phyloP scores from a whole-genome alignment of 2,888 invertebrate genomes.

The Tyria jacobaeae region DNA sequence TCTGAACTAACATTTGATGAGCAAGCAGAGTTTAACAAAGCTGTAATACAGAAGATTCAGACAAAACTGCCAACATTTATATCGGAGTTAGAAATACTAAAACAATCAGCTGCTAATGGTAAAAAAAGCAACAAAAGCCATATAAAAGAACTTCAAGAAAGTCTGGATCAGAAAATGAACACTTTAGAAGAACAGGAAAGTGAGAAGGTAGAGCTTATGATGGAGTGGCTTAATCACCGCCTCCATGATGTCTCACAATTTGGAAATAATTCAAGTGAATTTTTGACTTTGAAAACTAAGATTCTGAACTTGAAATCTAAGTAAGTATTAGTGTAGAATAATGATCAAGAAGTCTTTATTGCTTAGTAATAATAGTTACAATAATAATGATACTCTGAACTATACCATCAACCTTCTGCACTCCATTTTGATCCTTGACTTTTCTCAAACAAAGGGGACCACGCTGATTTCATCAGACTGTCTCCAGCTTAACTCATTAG shows the following conservation, averaged over 20 bases:
- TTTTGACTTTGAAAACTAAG: conserved; percentile 71
- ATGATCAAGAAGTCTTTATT: too few species aligned
- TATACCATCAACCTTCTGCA: too few species aligned
- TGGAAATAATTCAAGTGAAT: conserved; percentile 68
- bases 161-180: conserved; percentile 70
- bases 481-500: too few species aligned
- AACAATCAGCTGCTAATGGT: conserved; percentile 44
- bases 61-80: conserved; percentile 67
- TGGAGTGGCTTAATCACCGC: conserved; percentile 79
- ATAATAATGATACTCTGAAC: too few species aligned
- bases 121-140: conserved; percentile 59
- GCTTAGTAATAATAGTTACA: too few species aligned
- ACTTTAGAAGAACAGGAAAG: conserved; percentile 73
- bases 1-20: conserved; percentile 76
- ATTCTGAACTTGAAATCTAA: conserved; percentile 80
- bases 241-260: conserved; percentile 68
- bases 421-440: too few species aligned
- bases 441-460: too few species aligned
- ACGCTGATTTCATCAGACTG: too few species aligned
- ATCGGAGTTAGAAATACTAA: conserved; percentile 66
- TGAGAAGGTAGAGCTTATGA: conserved; percentile 78
- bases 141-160: conserved; percentile 67
- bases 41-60: conserved; percentile 72
- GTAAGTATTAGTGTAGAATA: conserved; percentile 58
- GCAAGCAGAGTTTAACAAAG: conserved; percentile 76